Conservation (phyloP, 2,888 invertebrate species). For the Acrobeloides nanus region DNA sequence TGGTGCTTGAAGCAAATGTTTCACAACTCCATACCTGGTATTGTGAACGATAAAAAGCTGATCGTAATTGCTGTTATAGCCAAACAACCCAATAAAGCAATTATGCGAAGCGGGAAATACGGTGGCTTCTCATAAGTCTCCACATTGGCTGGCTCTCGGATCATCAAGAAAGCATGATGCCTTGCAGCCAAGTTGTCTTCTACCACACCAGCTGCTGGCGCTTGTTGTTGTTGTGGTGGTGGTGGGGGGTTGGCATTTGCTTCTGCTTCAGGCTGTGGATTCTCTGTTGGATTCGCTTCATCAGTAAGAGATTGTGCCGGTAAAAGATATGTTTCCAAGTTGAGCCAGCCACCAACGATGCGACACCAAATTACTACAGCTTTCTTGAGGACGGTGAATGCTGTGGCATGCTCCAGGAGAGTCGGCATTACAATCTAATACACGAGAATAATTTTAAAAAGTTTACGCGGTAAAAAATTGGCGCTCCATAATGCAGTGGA, state of each 20-base stretch:
- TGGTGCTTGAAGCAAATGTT: too few species aligned
- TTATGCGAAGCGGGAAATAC: conserved; percentile 66
- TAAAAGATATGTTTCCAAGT: conserved; percentile 42
- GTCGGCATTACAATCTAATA: conserved; percentile 80
- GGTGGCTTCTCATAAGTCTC: conserved; percentile 81
- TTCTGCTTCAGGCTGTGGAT: neutral
- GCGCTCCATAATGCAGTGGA: too few species aligned
- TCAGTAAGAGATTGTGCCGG: conserved; percentile 1
- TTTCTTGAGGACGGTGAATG: conserved; percentile 79
- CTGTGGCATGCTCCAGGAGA: conserved; percentile 88
- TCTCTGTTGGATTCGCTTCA: neutral
- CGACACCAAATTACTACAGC: conserved; percentile 78
- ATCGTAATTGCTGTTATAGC: conserved; percentile 77
- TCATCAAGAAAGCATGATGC: conserved; percentile 74
- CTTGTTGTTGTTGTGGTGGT: neutral
- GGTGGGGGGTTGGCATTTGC: neutral
- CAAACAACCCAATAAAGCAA: conserved; percentile 67
- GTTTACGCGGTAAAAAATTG: neutral
- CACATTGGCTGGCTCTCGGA: conserved; percentile 70
- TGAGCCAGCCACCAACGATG: conserved; percentile 54
- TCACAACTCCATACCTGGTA: too few species aligned
- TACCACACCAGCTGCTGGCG: neutral
- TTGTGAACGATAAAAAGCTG: conserved; percentile 52
- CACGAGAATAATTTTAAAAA: too few species aligned
- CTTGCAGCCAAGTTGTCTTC: conserved; percentile 61